These are phyloP conservation scores for Ricordea florida DNA, from an alignment of 92 coral and sea anemone genomes.

Conservation along the genomic window DNA sequence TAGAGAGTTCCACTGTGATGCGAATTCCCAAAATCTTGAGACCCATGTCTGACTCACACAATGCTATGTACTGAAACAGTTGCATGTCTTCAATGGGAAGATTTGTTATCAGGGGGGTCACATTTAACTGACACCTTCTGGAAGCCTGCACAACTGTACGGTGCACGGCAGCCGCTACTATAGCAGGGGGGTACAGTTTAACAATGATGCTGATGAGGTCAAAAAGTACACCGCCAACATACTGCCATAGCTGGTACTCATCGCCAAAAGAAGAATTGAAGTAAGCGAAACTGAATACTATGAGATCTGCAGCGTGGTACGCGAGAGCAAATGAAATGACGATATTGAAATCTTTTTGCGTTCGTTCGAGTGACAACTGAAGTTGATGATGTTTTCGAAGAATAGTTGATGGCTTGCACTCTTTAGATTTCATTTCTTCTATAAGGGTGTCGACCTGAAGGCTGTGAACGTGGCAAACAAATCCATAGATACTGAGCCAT, in stretches of 20 bases:
- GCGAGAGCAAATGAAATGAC: constrained; percentile 66
- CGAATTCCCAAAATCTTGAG: constrained; percentile 66
- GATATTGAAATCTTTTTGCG: constrained; percentile 58
- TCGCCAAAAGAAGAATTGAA: constrained; percentile 63
- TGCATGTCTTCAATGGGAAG: constrained; percentile 48
- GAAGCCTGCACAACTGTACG: constrained; percentile 41
- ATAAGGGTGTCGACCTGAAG: constrained; percentile 51
- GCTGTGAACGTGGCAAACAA: constrained; percentile 69
- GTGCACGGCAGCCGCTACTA: too few relatives aligned
- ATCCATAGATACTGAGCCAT: constrained; percentile 69
- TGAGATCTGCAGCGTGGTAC: constrained; percentile 57
- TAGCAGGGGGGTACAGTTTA: too few relatives aligned
- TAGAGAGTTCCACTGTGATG: constrained; percentile 63
- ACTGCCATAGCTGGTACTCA: constrained; percentile 58
- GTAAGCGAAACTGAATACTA: constrained; percentile 73
- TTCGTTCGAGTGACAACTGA: constrained; percentile 49
- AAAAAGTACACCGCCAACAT: constrained; percentile 51
- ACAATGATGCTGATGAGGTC: constrained; percentile 38
- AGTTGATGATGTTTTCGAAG: constrained; percentile 36
- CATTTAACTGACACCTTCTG: constrained; percentile 27
- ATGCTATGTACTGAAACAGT: constrained; percentile 42
- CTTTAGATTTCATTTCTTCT: constrained; percentile 35
- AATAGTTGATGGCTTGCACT: constrained; percentile 24
- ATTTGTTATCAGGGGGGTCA: constrained; percentile 28
- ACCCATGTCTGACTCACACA: constrained; percentile 66